phyloP scores from a whole-genome alignment of 2,797 vertebrate genomes.

The Rhinophrynus dorsalis region DNA sequence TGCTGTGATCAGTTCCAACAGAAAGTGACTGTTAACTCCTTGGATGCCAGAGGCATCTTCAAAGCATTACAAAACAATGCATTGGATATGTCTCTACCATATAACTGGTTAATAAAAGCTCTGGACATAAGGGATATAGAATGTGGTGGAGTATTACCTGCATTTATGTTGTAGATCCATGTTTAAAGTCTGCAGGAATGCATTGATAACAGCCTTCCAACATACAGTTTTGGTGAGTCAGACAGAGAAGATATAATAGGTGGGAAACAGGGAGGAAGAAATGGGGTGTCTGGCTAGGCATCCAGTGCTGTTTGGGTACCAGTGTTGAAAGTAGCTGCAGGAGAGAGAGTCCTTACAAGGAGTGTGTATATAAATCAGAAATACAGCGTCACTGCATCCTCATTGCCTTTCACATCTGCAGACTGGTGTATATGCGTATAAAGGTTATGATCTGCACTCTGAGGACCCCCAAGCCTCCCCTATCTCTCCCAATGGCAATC shows the following conservation, averaged over 20 bases:
- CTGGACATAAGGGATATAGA: not conserved
- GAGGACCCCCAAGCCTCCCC: slow-evolving; percentile 30
- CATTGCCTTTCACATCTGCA: slow-evolving; percentile 11
- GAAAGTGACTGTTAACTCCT: slow-evolving; percentile 8
- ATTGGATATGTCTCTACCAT: too few species aligned
- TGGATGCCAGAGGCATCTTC: too few species aligned
- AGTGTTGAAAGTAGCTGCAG: slow-evolving; percentile 23
- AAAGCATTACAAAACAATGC: too few species aligned
- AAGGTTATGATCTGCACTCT: slow-evolving; percentile 19
- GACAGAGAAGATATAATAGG: not conserved
- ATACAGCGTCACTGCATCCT: slow-evolving; percentile 20
- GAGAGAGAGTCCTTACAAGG: slow-evolving; percentile 28
- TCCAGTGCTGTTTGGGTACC: slow-evolving; percentile 35
- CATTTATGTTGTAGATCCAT: slow-evolving; percentile 28
- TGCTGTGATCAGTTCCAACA: slow-evolving; percentile 3
- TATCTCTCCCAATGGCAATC: slow-evolving; percentile 21
- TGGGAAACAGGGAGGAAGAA: not conserved
- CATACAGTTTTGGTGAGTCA: slow-evolving; percentile 4
- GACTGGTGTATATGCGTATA: not conserved
- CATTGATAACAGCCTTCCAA: slow-evolving; percentile 20
- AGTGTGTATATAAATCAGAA: slow-evolving; percentile 28
- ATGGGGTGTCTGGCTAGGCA: slow-evolving; percentile 6
- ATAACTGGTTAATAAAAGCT: too few species aligned
- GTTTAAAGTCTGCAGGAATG: slow-evolving; percentile 39
- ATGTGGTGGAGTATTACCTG: slow-evolving; percentile 33